Evolutionary conservation across 2,797 vertebrate species (phyloP).

Genomic region (Falco peregrinus): DNA sequence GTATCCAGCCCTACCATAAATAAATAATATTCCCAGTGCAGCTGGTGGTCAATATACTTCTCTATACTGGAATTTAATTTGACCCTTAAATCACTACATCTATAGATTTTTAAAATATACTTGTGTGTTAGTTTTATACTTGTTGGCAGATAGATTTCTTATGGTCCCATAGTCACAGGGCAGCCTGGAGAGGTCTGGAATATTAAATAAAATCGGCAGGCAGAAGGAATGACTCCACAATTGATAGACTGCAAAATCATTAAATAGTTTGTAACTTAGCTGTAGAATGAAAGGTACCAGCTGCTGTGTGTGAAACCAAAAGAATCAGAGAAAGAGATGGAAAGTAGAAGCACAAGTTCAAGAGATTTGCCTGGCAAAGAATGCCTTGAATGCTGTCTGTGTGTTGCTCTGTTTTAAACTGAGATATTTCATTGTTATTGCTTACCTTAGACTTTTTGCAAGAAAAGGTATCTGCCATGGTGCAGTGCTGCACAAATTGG

Average conservation of each 20-base stretch:
- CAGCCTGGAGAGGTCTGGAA: neutral
- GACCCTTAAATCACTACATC: neutral
- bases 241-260: slow-evolving; percentile 14
- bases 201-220: neutral
- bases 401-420: neutral
- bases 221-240: slow-evolving; percentile 6
- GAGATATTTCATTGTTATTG: neutral
- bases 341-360: neutral
- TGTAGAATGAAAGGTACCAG: slow-evolving; percentile 24
- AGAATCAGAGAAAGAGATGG: neutral
- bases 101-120: neutral
- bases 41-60: neutral
- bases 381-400: neutral
- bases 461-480: neutral
- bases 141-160: slow-evolving; percentile 43
- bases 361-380: neutral
- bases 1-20: neutral
- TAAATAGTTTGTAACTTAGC: neutral
- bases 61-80: neutral
- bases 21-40: neutral
- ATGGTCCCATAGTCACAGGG: neutral
- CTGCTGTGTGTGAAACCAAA: neutral
- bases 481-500: neutral
- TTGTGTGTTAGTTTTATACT: neutral
- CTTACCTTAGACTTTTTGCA: neutral